Conservation (phyloP, 2,888 invertebrate species). For the Stratiomys singularior region DNA sequence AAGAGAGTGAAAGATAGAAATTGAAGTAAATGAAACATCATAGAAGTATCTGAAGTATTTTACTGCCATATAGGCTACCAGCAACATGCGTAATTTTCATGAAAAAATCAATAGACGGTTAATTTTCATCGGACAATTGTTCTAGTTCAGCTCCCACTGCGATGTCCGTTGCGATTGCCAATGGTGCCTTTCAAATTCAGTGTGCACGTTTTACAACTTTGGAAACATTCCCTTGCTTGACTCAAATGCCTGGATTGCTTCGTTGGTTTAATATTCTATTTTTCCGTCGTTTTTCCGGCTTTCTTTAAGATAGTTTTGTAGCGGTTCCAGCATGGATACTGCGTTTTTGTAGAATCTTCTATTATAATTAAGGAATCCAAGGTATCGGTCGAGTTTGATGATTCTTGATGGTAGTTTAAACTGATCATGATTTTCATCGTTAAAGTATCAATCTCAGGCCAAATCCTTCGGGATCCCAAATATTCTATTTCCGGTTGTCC, state of each 20-base stretch:
- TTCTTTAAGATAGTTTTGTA: not conserved
- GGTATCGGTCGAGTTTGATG: not conserved
- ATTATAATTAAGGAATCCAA: slow-evolving; percentile 10
- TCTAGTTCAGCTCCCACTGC: slow-evolving; percentile 61
- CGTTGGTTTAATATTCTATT: not conserved
- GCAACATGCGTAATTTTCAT: slow-evolving; percentile 55
- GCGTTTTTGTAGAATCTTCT: slow-evolving; percentile 18
- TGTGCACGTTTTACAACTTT: not conserved
- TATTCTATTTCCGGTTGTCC: not conserved
- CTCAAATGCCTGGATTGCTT: slow-evolving; percentile 1
- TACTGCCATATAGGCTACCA: slow-evolving; percentile 60
- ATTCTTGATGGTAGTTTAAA: not conserved
- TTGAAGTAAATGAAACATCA: slow-evolving; percentile 27
- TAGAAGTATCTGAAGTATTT: slow-evolving; percentile 52
- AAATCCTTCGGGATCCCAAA: not conserved
- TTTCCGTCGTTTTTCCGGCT: slow-evolving; percentile 23
- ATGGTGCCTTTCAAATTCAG: slow-evolving; percentile 50
- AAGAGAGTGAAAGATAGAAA: not conserved
- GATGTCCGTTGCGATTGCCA: slow-evolving; percentile 53
- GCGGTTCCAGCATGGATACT: not conserved
- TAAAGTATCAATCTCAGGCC: not conserved
- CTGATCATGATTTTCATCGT: not conserved
- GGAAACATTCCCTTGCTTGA: not conserved
- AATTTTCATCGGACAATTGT: slow-evolving; percentile 54
- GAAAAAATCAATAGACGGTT: slow-evolving; percentile 60